A percentile compares a stretch with the other conserved stretches of the same genome.
phyloP scores from a whole-genome alignment of 2,113 vertebrate species.

The Ctenodactylus gundi region DNA sequence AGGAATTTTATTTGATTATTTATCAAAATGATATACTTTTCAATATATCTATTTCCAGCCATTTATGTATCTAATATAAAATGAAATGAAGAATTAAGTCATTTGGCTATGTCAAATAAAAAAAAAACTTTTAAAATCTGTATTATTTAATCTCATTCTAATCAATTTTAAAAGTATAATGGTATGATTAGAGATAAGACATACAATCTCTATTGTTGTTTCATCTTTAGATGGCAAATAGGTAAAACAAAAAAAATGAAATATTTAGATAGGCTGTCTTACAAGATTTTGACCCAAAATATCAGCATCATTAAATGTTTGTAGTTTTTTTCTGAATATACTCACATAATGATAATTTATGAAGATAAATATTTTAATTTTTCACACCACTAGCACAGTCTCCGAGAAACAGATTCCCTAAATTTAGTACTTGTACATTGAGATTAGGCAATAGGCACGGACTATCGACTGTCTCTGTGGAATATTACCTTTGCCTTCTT shows the following conservation, averaged over 20 bases:
- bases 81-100: neutral
- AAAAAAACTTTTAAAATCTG: neutral
- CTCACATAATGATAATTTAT: neutral
- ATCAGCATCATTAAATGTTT: neutral
- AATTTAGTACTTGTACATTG: neutral
- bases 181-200: neutral
- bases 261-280: neutral
- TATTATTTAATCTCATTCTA: neutral
- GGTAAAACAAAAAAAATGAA: neutral
- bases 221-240: neutral
- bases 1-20: neutral
- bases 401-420: neutral
- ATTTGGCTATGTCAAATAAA: neutral
- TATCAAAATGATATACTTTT: neutral
- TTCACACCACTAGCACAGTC: neutral
- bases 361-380: neutral
- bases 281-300: neutral
- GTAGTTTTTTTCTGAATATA: neutral
- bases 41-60: neutral
- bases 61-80: neutral
- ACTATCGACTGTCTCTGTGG: neutral
- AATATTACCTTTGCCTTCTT: neutral
- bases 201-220: neutral
- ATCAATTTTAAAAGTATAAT: neutral
- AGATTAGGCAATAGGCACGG: neutral